phyloP scores from a whole-genome alignment of 2,113 vertebrate genomes.

The Tragelaphus buxtoni region DNA sequence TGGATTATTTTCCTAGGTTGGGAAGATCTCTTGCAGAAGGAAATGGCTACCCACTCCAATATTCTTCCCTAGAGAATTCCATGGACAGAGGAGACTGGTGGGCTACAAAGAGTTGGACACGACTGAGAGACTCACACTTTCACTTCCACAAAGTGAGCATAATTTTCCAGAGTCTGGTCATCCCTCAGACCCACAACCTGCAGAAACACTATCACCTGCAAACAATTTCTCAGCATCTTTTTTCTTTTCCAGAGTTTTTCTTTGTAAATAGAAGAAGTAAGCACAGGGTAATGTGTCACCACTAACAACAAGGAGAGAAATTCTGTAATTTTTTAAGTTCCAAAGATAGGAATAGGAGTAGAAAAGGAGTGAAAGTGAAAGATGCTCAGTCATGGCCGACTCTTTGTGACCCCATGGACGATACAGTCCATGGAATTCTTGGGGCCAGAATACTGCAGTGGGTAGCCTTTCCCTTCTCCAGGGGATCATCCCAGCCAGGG shows the following conservation, averaged over 20 bases:
- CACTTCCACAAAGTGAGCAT: not conserved
- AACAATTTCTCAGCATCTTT: not conserved
- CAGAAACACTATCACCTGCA: not conserved
- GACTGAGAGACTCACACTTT: not conserved
- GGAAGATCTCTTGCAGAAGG: not conserved
- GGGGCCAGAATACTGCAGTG: not conserved
- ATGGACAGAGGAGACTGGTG: not conserved
- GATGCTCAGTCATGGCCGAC: rapidly evolving
- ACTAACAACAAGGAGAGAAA: not conserved
- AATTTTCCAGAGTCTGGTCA: not conserved
- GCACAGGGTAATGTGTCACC: not conserved
- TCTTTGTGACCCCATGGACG: not conserved
- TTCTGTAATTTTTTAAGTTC: not conserved
- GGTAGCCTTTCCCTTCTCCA: not conserved
- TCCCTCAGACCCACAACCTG: not conserved
- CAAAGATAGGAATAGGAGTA: not conserved
- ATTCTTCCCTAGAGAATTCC: not conserved
- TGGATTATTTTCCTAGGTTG: not conserved
- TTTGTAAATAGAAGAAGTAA: not conserved
- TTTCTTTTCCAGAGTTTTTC: not conserved
- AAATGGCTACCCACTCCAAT: not conserved
- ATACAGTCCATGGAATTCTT: not conserved
- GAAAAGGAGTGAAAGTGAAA: not conserved
- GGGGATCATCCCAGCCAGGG: not conserved
- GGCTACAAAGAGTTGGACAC: not conserved